phyloP scores from a whole-genome alignment of 2,888 invertebrate species.

The Sarcophaga subvicina region DNA sequence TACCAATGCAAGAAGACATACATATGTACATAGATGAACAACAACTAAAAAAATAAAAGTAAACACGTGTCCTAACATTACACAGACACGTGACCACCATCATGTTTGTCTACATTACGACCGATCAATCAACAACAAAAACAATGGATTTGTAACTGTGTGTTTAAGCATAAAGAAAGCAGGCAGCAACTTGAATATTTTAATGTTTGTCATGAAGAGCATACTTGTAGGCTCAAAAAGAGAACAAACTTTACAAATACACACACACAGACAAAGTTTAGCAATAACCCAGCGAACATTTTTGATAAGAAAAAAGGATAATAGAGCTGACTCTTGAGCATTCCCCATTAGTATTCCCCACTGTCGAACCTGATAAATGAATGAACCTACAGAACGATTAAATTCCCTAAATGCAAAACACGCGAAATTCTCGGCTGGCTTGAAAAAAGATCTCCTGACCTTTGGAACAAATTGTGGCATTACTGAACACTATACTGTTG shows the following conservation, averaged over 20 bases:
- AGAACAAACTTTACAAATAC: slow-evolving; percentile 28
- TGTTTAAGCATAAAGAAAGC: slow-evolving; percentile 26
- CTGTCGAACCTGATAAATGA: too few relatives aligned
- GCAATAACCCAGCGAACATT: slow-evolving; percentile 1
- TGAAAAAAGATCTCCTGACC: too few relatives aligned
- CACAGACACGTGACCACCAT: slow-evolving; percentile 81
- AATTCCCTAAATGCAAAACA: too few relatives aligned
- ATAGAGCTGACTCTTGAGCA: too few relatives aligned
- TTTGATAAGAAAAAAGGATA: too few relatives aligned
- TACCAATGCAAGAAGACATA: slow-evolving; percentile 26
- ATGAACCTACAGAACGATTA: too few relatives aligned
- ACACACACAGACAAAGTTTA: slow-evolving; percentile 36
- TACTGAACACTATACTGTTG: too few relatives aligned
- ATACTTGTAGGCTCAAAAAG: slow-evolving; percentile 62
- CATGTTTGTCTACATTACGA: slow-evolving; percentile 81
- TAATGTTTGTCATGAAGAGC: slow-evolving; percentile 65
- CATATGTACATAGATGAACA: background rate
- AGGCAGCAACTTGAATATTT: slow-evolving; percentile 23
- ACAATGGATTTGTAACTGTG: slow-evolving; percentile 60
- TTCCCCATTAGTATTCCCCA: too few relatives aligned
- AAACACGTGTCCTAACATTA: slow-evolving; percentile 80
- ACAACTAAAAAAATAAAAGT: slow-evolving; percentile 55
- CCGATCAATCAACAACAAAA: slow-evolving; percentile 78
- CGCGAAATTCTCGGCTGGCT: too few relatives aligned
- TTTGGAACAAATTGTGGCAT: too few relatives aligned